These are phyloP conservation scores for Falco concolor DNA, from an alignment of 2,797 vertebrate species.

Conservation along the genomic window DNA sequence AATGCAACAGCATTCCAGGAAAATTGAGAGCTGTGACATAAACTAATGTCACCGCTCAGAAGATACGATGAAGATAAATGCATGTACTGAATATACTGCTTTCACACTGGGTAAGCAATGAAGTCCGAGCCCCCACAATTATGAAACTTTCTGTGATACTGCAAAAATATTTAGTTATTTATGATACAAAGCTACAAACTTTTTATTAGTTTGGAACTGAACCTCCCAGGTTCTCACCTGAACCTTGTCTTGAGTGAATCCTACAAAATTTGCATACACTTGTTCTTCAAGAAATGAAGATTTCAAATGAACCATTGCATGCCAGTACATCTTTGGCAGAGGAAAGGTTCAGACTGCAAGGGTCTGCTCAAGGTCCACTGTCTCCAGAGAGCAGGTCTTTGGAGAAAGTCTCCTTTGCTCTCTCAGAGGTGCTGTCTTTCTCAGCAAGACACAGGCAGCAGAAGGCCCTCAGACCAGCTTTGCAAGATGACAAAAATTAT, in stretches of 20 bases:
- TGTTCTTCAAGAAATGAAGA: not conserved
- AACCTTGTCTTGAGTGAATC: not conserved
- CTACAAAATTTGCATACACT: fast-evolving
- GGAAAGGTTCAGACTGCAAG: not conserved
- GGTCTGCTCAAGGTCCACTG: not conserved
- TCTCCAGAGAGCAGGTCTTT: not conserved
- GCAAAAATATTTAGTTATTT: not conserved
- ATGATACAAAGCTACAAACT: not conserved
- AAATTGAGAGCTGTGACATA: not conserved
- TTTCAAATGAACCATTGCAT: not conserved
- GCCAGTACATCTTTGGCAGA: not conserved
- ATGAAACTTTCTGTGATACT: not conserved
- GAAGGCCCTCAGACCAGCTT: not conserved
- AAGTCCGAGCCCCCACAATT: not conserved
- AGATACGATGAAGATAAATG: not conserved
- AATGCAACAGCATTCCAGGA: not conserved
- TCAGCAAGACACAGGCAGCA: not conserved
- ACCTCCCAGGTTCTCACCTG: not conserved
- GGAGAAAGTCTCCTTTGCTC: not conserved
- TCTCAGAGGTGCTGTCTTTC: not conserved
- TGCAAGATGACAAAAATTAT: not conserved
- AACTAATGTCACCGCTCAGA: not conserved
- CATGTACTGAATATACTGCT: not conserved
- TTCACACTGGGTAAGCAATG: not conserved
- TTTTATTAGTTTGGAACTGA: not conserved